Evolutionary conservation across 2,113 vertebrate species (phyloP).

Genomic region (Mionectes macconnelli): DNA sequence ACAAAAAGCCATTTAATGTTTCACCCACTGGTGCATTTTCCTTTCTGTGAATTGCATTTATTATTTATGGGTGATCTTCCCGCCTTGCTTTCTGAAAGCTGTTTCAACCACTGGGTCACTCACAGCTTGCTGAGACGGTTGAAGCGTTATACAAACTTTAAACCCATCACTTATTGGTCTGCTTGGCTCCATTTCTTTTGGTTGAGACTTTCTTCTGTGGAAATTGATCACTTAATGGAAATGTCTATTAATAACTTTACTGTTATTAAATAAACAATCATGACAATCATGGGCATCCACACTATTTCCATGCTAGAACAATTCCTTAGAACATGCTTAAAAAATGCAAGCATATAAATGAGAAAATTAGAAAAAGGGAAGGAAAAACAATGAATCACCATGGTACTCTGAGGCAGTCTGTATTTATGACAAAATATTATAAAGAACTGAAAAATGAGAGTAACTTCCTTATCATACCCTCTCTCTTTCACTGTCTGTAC

Average conservation of each 20-base stretch:
- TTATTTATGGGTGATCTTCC: neutral
- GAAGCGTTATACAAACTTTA: neutral
- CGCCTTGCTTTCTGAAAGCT: neutral
- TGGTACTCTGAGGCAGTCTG: neutral
- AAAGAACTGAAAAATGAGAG: neutral
- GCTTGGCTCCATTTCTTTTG: constrained; percentile 6
- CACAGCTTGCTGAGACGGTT: neutral
- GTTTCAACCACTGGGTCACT: neutral
- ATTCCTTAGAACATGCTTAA: constrained; percentile 67
- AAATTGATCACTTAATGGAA: neutral
- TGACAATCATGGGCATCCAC: constrained; percentile 24
- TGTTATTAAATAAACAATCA: constrained; percentile 43
- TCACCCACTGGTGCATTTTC: neutral
- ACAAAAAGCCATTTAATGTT: neutral
- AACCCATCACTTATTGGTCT: neutral
- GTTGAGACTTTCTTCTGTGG: neutral
- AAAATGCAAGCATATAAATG: constrained; percentile 34
- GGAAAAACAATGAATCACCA: neutral
- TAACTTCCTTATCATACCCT: neutral
- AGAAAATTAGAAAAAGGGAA: constrained; percentile 19
- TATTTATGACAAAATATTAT: neutral
- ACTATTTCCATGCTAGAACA: constrained; percentile 60
- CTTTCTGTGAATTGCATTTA: neutral
- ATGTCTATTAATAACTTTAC: neutral
- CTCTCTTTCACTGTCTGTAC: neutral